Percentiles rank a stretch among this genome's conserved stretches.
Evolutionary conservation across 1,140 invertebrate genomes (phyloP).

Genomic region (Microplitis mediator): DNA sequence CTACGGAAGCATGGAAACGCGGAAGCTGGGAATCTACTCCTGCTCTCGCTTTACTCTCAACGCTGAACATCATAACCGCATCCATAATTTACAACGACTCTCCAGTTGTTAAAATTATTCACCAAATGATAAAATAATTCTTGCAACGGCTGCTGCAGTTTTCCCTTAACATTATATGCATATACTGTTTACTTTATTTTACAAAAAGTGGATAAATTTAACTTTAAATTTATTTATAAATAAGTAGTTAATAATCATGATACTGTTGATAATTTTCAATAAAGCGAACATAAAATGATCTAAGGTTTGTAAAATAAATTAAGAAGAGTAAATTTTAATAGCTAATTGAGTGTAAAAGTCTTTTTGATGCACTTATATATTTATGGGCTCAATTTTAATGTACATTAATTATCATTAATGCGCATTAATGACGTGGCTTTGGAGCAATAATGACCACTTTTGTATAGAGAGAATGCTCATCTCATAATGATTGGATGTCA

Average conservation of each 20-base stretch:
- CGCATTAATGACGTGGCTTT: neutral
- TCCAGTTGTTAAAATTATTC: constrained; percentile 33
- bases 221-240: too few species aligned
- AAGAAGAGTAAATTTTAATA: too few species aligned
- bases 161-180: neutral
- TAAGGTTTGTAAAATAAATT: too few species aligned
- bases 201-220: too few species aligned
- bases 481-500: constrained; percentile 7
- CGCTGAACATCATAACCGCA: neutral
- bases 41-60: neutral
- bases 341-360: neutral
- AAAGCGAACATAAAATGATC: too few species aligned
- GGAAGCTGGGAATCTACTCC: neutral
- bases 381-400: neutral
- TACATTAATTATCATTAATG: neutral
- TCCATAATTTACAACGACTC: constrained; percentile 32
- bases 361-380: neutral
- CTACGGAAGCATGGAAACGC: neutral
- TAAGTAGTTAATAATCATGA: too few species aligned
- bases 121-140: constrained; percentile 33
- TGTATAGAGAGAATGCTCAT: neutral
- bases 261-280: too few species aligned
- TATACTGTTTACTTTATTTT: neutral
- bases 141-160: constrained; percentile 27
- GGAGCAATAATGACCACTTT: neutral